Evolutionary conservation across 2,797 vertebrate species (phyloP).

Genomic region (Malurus leucopterus): DNA sequence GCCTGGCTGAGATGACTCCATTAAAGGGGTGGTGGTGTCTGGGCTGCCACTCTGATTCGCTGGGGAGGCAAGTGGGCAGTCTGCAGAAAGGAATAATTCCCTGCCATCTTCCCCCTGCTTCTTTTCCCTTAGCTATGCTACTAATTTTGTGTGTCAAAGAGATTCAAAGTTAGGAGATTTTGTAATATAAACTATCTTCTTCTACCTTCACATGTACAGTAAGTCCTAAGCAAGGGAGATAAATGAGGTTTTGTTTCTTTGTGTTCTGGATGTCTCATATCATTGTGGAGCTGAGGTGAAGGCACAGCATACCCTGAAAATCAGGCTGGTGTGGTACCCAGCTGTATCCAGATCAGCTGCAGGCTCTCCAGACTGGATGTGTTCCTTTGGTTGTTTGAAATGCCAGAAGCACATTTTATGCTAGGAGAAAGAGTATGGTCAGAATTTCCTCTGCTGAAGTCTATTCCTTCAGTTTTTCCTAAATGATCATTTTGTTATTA

Average conservation of each 20-base stretch:
- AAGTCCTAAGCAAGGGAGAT: not conserved
- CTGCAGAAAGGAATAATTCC: not conserved
- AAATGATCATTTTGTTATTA: not conserved
- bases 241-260: not conserved
- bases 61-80: not conserved
- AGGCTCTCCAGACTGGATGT: not conserved
- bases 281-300: rapidly evolving
- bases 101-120: not conserved
- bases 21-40: not conserved
- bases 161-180: not conserved
- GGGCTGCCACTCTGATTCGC: not conserved
- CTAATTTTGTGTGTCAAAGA: not conserved
- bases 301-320: not conserved
- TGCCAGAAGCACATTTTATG: not conserved
- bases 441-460: not conserved
- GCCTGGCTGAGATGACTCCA: rapidly evolving
- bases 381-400: not conserved
- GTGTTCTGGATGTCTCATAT: not conserved
- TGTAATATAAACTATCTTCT: not conserved
- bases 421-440: not conserved
- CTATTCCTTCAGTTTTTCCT: not conserved
- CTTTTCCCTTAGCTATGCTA: not conserved
- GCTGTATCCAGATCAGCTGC: not conserved
- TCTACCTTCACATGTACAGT: not conserved
- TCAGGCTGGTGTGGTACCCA: not conserved